Evolutionary conservation across 53 echinoderm and acorn worm genomes (phyloP).

Genomic region (Holothuria leucospilota): DNA sequence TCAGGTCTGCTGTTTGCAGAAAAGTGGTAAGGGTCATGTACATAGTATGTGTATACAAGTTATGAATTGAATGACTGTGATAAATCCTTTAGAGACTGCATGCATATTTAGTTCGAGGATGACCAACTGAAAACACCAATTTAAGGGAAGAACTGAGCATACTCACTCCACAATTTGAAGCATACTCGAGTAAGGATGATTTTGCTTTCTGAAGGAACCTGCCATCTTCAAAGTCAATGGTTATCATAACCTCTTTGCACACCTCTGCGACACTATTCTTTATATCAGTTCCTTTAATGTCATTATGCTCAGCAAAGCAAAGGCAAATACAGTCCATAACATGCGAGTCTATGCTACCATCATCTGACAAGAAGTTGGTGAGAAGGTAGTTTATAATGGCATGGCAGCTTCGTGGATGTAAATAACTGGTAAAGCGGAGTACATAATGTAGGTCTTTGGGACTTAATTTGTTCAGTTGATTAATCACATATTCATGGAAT

Average conservation of each 20-base stretch:
- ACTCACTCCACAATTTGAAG: neutral
- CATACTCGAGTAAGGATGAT: neutral
- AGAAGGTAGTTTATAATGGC: constrained; percentile 6
- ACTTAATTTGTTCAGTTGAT: neutral
- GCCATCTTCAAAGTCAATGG: neutral
- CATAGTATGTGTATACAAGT: too few species aligned
- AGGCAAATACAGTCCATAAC: constrained; percentile 16
- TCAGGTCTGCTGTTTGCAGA: too few species aligned
- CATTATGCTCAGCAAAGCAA: constrained; percentile 17
- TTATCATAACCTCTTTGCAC: constrained; percentile 5
- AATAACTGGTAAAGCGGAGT: constrained; percentile 19
- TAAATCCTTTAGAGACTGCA: too few species aligned
- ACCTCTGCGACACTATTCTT: neutral
- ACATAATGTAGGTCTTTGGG: constrained; percentile 8
- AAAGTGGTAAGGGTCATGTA: too few species aligned
- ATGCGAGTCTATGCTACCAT: neutral
- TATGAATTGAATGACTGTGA: too few species aligned
- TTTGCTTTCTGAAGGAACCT: constrained; percentile 16
- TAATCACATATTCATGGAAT: neutral
- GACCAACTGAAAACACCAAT: too few species aligned
- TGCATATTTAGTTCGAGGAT: too few species aligned
- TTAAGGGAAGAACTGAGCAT: too few species aligned
- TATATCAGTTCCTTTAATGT: neutral
- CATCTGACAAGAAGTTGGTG: neutral
- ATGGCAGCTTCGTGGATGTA: constrained; percentile 1